Percentiles rank a stretch among this genome's conserved stretches.
phyloP scores from a whole-genome alignment of 2,888 invertebrate genomes.

The Brenthis daphne region DNA sequence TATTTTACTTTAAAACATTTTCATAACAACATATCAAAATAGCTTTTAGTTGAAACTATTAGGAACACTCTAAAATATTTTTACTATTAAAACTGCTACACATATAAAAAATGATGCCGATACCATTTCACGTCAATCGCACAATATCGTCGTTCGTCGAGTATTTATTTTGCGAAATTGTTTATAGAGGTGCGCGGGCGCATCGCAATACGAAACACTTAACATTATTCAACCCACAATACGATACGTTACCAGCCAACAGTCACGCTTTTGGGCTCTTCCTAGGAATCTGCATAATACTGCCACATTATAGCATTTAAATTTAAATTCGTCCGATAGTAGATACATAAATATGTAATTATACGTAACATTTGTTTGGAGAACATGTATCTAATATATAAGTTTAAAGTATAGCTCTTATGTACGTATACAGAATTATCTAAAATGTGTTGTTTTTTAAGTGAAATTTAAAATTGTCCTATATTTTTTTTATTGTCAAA shows the following conservation, averaged over 20 bases:
- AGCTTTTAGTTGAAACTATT: not conserved
- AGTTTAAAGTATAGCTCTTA: no score
- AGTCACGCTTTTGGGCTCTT: conserved; percentile 69
- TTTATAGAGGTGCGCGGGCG: conserved; percentile 63
- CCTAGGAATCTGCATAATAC: conserved; percentile 66
- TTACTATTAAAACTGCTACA: not conserved
- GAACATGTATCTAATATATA: not conserved
- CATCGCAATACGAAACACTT: conserved; percentile 59
- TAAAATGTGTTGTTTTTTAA: no score
- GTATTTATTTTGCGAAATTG: conserved; percentile 74
- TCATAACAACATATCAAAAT: no score
- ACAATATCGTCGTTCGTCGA: conserved; percentile 48
- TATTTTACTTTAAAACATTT: no score
- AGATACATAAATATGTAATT: conserved; percentile 16
- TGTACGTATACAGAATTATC: no score
- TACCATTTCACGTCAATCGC: conserved; percentile 45
- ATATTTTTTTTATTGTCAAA: no score
- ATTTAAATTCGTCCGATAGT: conserved; percentile 36
- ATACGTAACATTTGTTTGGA: conserved; percentile 6
- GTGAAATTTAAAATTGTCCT: no score
- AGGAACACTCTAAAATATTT: not conserved
- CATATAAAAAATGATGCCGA: conserved; percentile 5
- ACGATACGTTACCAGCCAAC: conserved; percentile 54
- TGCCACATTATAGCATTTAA: conserved; percentile 56
- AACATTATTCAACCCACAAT: conserved; percentile 72